A percentile compares a stretch with the other conserved stretches of the same genome.
These are phyloP conservation scores for Pinctada fucata DNA, from an alignment of 2,888 invertebrate genomes.

Conservation along the genomic window DNA sequence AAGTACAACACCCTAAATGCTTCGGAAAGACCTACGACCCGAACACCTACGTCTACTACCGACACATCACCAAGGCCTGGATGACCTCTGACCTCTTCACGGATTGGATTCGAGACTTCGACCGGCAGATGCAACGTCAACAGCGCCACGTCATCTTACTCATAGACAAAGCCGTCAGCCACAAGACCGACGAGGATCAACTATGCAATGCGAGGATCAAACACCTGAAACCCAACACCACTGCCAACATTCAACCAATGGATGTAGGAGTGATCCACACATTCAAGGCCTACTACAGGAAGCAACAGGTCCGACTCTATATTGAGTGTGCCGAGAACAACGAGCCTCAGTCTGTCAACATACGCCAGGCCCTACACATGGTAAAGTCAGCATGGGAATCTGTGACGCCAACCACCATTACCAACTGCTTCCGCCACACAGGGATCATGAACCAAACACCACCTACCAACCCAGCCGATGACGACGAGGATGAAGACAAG, in stretches of 20 bases:
- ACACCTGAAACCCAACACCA: conserved; percentile 51
- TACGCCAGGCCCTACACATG: conserved; percentile 34
- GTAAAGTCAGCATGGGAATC: conserved; percentile 39
- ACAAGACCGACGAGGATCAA: conserved; percentile 15
- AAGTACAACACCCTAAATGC: conserved; percentile 29
- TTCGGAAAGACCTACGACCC: conserved; percentile 41
- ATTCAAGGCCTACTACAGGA: conserved; percentile 41
- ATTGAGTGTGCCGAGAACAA: conserved; percentile 33
- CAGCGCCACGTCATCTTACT: conserved; percentile 26
- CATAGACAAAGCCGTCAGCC: conserved; percentile 45
- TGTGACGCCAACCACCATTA: conserved; percentile 29
- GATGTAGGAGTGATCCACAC: conserved; percentile 48
- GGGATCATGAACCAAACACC: conserved; percentile 15
- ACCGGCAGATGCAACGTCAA: conserved; percentile 32
- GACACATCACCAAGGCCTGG: conserved; percentile 46
- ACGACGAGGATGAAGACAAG: conserved; percentile 23
- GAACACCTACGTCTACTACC: conserved; percentile 25
- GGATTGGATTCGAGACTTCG: conserved; percentile 39
- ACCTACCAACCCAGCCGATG: conserved; percentile 15
- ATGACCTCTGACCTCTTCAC: conserved; percentile 44
- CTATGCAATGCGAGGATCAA: conserved; percentile 37
- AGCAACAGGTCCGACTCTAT: conserved; percentile 27
- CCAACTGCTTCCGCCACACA: conserved; percentile 37
- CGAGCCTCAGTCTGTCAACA: conserved; percentile 31
- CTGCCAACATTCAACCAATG: conserved; percentile 47